Evolutionary conservation across 2,113 vertebrate species (phyloP).

Genomic region (Hydropotes inermis): DNA sequence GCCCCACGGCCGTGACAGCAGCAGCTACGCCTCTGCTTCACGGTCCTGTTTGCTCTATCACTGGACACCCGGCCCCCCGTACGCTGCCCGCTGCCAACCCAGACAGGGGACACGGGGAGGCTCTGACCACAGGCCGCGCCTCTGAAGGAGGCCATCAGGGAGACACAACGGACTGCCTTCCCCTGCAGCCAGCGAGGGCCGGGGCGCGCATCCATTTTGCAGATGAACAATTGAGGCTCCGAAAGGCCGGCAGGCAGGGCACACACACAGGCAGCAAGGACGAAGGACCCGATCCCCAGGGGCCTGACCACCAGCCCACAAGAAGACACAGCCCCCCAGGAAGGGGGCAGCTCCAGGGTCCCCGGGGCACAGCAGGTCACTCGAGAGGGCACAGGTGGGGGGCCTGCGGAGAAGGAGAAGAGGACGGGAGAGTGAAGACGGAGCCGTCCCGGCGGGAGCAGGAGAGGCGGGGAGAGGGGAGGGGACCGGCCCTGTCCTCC

Average conservation of each 20-base stretch:
- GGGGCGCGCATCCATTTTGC: accelerated
- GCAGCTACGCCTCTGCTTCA: accelerated
- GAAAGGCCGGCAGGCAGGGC: accelerated
- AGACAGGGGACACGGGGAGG: background rate
- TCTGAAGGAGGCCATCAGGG: accelerated
- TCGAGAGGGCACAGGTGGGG: background rate
- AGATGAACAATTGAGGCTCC: background rate
- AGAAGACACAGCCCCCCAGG: no score
- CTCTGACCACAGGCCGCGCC: background rate
- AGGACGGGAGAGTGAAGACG: no score
- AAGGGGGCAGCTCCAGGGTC: background rate
- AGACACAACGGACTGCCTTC: background rate
- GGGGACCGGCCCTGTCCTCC: accelerated
- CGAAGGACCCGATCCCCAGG: accelerated
- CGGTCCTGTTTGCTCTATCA: accelerated
- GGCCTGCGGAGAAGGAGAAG: no score
- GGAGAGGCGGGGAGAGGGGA: accelerated
- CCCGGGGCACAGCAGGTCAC: no score
- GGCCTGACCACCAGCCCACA: background rate
- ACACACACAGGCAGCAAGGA: background rate
- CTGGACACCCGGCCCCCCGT: background rate
- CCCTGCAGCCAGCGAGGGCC: background rate
- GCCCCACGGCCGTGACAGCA: accelerated
- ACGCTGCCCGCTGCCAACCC: background rate
- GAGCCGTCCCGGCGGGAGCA: accelerated